These are phyloP conservation scores for Pteronotus mesoamericanus DNA, from an alignment of 2,797 vertebrate species.

Conservation along the genomic window DNA sequence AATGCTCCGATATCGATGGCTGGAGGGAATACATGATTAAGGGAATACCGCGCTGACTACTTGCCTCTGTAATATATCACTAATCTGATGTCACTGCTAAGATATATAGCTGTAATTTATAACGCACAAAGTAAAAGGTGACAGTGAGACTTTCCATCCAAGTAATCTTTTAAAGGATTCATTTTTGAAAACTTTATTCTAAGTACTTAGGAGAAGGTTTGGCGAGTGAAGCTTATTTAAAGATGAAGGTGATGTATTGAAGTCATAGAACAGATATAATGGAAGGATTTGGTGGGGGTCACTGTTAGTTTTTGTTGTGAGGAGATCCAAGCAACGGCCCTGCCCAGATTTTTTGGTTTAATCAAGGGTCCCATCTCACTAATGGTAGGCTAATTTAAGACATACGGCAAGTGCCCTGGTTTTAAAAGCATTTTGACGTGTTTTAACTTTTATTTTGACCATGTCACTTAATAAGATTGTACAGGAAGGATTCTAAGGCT, in stretches of 20 bases:
- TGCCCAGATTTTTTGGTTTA: neutral
- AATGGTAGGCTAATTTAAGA: constrained; percentile 5
- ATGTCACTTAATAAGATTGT: constrained; percentile 36
- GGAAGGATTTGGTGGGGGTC: neutral
- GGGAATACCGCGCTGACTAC: constrained; percentile 73
- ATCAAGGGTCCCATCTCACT: neutral
- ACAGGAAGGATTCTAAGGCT: neutral
- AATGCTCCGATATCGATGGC: constrained; percentile 67
- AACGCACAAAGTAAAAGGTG: constrained; percentile 61
- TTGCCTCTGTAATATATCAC: constrained; percentile 70
- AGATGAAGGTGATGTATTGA: constrained; percentile 3
- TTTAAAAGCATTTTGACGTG: constrained; percentile 54
- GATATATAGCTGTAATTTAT: constrained; percentile 70
- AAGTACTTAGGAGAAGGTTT: constrained; percentile 29
- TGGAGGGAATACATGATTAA: constrained; percentile 71
- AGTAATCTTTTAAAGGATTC: constrained; percentile 56
- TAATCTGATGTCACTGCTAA: constrained; percentile 68
- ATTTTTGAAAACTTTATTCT: constrained; percentile 58
- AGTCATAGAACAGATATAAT: neutral
- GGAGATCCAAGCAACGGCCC: neutral
- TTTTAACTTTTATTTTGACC: neutral
- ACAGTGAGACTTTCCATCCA: constrained; percentile 37
- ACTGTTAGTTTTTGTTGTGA: neutral
- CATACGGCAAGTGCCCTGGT: neutral
- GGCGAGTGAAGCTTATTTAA: constrained; percentile 44